A percentile compares a stretch with the other conserved stretches of the same genome.
These are phyloP conservation scores for Cheilosia variabilis DNA, from an alignment of 2,888 invertebrate genomes.

Conservation along the genomic window DNA sequence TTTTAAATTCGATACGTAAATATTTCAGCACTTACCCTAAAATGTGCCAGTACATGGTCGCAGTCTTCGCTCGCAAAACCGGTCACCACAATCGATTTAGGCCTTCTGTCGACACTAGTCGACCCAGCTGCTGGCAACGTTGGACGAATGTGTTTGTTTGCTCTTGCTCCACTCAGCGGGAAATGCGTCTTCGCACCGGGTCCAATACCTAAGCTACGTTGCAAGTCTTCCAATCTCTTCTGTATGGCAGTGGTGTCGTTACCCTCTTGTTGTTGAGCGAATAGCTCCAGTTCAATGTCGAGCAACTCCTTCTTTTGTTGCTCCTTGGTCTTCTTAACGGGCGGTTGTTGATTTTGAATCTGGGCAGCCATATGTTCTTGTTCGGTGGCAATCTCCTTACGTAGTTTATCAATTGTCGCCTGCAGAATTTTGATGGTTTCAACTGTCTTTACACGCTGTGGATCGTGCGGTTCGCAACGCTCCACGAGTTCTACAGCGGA, in stretches of 20 bases:
- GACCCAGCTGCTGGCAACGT: slow-evolving; percentile 82
- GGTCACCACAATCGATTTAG: slow-evolving; percentile 92
- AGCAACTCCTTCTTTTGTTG: slow-evolving; percentile 94
- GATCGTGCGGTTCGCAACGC: slow-evolving; percentile 88
- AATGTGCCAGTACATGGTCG: slow-evolving; percentile 91
- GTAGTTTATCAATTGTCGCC: slow-evolving; percentile 89
- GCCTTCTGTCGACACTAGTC: slow-evolving; percentile 91
- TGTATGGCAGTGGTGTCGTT: slow-evolving; percentile 93
- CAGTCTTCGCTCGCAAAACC: slow-evolving; percentile 94
- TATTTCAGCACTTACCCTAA: slow-evolving; percentile 87
- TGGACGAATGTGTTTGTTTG: slow-evolving; percentile 79
- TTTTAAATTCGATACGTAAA: background rate
- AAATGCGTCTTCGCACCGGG: slow-evolving; percentile 75
- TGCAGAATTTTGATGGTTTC: slow-evolving; percentile 93
- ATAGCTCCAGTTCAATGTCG: slow-evolving; percentile 95
- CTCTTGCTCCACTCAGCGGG: slow-evolving; percentile 71
- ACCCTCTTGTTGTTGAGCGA: slow-evolving; percentile 94
- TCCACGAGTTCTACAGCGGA: slow-evolving; percentile 92
- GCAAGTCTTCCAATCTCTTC: slow-evolving; percentile 90
- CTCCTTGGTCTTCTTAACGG: slow-evolving; percentile 88
- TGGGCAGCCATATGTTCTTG: slow-evolving; percentile 83
- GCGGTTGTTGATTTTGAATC: slow-evolving; percentile 81
- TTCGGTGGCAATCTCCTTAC: slow-evolving; percentile 83
- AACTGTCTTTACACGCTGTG: slow-evolving; percentile 90
- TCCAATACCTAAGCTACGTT: slow-evolving; percentile 81